Evolutionary conservation across 1,140 invertebrate species (phyloP).

Genomic region (Anastrepha obliqua): DNA sequence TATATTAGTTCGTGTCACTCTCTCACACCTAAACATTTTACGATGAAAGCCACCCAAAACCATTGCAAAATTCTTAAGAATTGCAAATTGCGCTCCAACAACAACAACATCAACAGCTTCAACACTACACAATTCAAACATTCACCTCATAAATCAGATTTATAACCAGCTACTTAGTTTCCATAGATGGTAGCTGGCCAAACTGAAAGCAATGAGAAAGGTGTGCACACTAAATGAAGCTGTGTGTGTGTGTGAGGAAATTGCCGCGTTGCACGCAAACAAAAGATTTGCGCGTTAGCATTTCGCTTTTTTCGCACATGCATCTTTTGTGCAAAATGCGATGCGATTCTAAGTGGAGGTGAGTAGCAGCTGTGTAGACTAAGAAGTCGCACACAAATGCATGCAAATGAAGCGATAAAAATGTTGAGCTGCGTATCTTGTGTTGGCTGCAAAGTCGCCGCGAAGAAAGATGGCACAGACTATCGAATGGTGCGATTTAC

Average conservation of each 20-base stretch:
- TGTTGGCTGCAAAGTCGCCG: not conserved
- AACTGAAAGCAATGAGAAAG: not conserved
- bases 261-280: constrained; percentile 57
- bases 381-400: constrained; percentile 14
- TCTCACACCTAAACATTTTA: not conserved
- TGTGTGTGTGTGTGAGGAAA: constrained; percentile 51
- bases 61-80: constrained; percentile 38
- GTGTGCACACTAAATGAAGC: not conserved
- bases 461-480: constrained; percentile 2
- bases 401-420: constrained; percentile 61
- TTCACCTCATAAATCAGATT: constrained; percentile 53
- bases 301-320: not conserved
- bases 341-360: not conserved
- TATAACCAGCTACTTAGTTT: constrained; percentile 46
- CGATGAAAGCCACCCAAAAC: constrained; percentile 15
- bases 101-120: constrained; percentile 27
- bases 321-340: constrained; percentile 15
- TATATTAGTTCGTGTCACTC: not conserved
- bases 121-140: constrained; percentile 16
- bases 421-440: constrained; percentile 49
- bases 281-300: constrained; percentile 56
- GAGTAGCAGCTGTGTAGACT: not conserved
- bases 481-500: constrained; percentile 56
- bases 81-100: constrained; percentile 26
- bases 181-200: constrained; percentile 2